phyloP scores from a whole-genome alignment of 2,113 vertebrate species.

The Cololabis saira region DNA sequence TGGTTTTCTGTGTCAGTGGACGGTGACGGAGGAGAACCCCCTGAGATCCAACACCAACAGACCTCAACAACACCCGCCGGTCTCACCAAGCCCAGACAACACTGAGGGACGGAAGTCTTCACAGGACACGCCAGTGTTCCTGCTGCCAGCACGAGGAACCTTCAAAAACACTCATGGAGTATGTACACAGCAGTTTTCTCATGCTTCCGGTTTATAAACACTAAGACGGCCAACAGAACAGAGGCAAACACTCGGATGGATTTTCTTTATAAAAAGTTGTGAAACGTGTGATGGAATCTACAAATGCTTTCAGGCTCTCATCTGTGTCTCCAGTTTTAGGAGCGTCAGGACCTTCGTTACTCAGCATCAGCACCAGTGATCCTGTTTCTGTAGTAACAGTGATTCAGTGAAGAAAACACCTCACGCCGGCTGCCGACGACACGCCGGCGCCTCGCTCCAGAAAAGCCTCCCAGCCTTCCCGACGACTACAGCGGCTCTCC shows the following conservation, averaged over 20 bases:
- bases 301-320: conserved; percentile 17
- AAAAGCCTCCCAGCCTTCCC: background rate
- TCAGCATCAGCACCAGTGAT: background rate
- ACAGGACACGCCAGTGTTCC: conserved; percentile 21
- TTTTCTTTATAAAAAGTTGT: conserved; percentile 19
- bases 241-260: conserved; percentile 2
- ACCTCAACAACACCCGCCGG: conserved; percentile 2
- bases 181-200: conserved; percentile 41
- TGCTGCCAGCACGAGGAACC: background rate
- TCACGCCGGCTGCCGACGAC: too few relatives aligned
- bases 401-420: background rate
- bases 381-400: conserved; percentile 4
- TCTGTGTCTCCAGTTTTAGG: conserved; percentile 14
- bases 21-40: background rate
- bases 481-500: conserved; percentile 10
- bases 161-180: background rate
- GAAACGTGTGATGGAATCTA: conserved; percentile 29
- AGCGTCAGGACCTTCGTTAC: background rate
- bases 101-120: conserved; percentile 1
- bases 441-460: conserved; percentile 17
- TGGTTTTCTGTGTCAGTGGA: background rate
- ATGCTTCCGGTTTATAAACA: conserved; percentile 32
- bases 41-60: background rate
- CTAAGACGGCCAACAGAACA: conserved; percentile 34
- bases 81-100: conserved; percentile 4